phyloP scores from a whole-genome alignment of 2,113 vertebrate genomes.

The Falco punctatus region DNA sequence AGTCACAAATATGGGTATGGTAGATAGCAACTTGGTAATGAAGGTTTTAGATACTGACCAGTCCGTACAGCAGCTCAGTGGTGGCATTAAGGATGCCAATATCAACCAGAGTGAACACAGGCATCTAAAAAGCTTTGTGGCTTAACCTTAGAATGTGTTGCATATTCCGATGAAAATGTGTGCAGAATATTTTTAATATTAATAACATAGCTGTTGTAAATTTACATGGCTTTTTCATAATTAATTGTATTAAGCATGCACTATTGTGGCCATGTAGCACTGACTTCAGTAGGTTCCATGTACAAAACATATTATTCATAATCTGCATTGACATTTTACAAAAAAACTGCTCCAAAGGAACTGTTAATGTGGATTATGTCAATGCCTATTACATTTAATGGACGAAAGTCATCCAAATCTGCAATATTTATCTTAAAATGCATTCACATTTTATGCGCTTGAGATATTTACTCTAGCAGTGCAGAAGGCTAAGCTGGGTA shows the following conservation, averaged over 20 bases:
- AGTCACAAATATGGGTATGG: not conserved
- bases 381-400: not conserved
- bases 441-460: not conserved
- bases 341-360: not conserved
- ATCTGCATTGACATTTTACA: not conserved
- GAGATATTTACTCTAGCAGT: not conserved
- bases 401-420: not conserved
- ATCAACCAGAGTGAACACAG: not conserved
- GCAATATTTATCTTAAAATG: not conserved
- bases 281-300: not conserved
- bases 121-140: not conserved
- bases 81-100: not conserved
- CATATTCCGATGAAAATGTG: not conserved
- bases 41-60: not conserved
- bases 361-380: not conserved
- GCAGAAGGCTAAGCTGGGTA: not conserved
- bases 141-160: not conserved
- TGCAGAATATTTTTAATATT: not conserved
- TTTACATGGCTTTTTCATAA: not conserved
- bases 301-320: not conserved
- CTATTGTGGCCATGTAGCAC: not conserved
- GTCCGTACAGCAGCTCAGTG: not conserved
- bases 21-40: not conserved
- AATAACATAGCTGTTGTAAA: not conserved
- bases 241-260: not conserved